Percentiles rank a stretch among this genome's conserved stretches.
Evolutionary conservation across 2,888 invertebrate species (phyloP).

Genomic region (Hirtodrosophila duncani): DNA sequence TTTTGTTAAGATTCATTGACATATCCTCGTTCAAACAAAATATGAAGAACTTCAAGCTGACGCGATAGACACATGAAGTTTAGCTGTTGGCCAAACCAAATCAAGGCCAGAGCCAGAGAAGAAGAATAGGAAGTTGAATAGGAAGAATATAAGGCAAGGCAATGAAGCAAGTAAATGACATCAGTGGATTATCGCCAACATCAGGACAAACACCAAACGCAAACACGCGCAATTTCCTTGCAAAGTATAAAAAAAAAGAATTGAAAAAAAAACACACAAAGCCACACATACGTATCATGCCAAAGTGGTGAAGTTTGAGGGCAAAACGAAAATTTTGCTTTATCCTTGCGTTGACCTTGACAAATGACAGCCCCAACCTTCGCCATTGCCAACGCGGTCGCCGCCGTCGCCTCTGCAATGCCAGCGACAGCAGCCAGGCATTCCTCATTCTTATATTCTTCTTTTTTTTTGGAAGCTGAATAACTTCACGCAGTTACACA

Average conservation of each 20-base stretch:
- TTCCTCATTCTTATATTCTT: conserved; percentile 33
- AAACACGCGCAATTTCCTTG: conserved; percentile 57
- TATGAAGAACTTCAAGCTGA: conserved; percentile 48
- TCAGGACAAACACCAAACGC: conserved; percentile 42
- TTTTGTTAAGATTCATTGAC: too few relatives aligned
- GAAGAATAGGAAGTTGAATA: conserved; percentile 2
- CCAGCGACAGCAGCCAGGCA: conserved; percentile 21
- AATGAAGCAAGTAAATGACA: conserved; percentile 63
- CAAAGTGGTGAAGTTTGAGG: conserved; percentile 44
- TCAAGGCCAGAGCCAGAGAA: not conserved
- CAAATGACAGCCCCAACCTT: conserved; percentile 24
- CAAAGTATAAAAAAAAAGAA: conserved; percentile 52
- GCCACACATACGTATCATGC: conserved; percentile 13
- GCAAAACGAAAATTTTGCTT: conserved; percentile 62
- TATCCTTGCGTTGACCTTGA: conserved; percentile 74
- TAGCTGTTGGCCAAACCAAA: conserved; percentile 13
- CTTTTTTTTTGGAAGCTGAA: conserved; percentile 39
- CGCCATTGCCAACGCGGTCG: conserved; percentile 3
- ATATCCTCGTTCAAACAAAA: not conserved
- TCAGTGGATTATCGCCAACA: conserved; percentile 68
- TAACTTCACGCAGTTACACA: conserved; percentile 55
- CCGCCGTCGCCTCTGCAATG: too few relatives aligned
- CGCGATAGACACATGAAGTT: conserved; percentile 54
- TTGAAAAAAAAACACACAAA: conserved; percentile 29
- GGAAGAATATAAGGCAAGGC: conserved; percentile 2